Evolutionary conservation across 2,888 invertebrate species (phyloP), one percentile per base, ranked within the genome.

Genomic region (Parnassius apollo): DNA sequence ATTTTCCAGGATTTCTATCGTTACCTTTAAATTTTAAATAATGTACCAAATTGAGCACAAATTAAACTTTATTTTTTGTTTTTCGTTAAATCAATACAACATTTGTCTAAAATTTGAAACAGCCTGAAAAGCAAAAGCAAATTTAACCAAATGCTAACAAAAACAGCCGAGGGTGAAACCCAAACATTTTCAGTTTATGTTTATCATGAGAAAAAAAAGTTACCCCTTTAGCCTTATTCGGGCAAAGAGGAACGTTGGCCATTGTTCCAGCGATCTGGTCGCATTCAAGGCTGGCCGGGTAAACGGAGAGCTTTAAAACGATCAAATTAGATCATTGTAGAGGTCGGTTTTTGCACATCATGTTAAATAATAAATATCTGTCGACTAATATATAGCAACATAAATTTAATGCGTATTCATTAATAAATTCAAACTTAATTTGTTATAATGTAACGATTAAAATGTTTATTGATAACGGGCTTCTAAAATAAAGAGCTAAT

Each of bases 251-350:
- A 49, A 51, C 56, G 59, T 35, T 54, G 57, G 44, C 59, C 75
- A 85, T 88, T 89, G 88, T 88, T 84, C 75, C 74, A 75, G 65
- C 80, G 78, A 80, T 82, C 83, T 77, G 78, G 73, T 75, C 75
- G 83, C 80, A 85, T 88, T 88, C 83, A 86, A 76, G 76, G 79
- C 74, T 74, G 72, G 76, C 73, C 77, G 76, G 78, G 76, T 80
- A 81, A 84, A 78, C 80, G 78, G 77, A 78, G 77, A 77, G 77
- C 80, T 77, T 77, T 81, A 80, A 84, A 86, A 86, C 84, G 86
- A 86, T 85, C 81, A 88, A 88, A 88, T 88, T 86, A 84, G 82
- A 81, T 81, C 77, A 85, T 84, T 87, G 83, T 88, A 82, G 79
- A 80, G 82, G 82, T 79, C 85, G 83, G 83, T 85, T 83, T 80